Conservation (phyloP, 2,113 vertebrate genomes). For the Silurus asotus region DNA sequence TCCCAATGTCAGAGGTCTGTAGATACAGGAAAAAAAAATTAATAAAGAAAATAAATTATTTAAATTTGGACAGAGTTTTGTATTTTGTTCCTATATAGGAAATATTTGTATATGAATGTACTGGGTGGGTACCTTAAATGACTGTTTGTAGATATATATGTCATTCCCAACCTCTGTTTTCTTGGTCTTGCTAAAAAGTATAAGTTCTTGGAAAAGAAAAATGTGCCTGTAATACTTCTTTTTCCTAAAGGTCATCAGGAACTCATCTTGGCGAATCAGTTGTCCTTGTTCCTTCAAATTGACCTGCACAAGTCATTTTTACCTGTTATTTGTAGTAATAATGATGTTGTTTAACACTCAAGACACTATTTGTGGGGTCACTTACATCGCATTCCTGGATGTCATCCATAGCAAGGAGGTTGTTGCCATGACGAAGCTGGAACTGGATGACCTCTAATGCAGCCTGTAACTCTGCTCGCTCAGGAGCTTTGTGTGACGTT, state of each 20-base stretch:
- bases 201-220: slow-evolving; percentile 78
- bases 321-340: background rate
- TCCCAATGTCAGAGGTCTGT: slow-evolving; percentile 75
- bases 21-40: background rate
- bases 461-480: slow-evolving; percentile 67
- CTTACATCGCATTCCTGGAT: slow-evolving; percentile 77
- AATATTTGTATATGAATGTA: background rate
- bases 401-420: slow-evolving; percentile 77
- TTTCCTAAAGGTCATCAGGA: slow-evolving; percentile 72
- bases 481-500: slow-evolving; percentile 42
- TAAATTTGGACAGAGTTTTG: background rate
- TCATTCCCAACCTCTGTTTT: slow-evolving; percentile 74
- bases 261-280: slow-evolving; percentile 75
- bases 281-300: slow-evolving; percentile 79
- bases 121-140: slow-evolving; percentile 72
- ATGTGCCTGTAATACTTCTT: slow-evolving; percentile 75
- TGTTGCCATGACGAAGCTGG: slow-evolving; percentile 75
- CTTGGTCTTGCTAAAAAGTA: slow-evolving; percentile 79
- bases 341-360: background rate
- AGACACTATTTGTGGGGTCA: background rate
- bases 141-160: slow-evolving; percentile 77
- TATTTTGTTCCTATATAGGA: background rate
- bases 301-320: slow-evolving; percentile 60
- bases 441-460: slow-evolving; percentile 73
- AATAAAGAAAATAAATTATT: background rate